phyloP scores from a whole-genome alignment of 2,888 invertebrate genomes.

The Noctua janthina region DNA sequence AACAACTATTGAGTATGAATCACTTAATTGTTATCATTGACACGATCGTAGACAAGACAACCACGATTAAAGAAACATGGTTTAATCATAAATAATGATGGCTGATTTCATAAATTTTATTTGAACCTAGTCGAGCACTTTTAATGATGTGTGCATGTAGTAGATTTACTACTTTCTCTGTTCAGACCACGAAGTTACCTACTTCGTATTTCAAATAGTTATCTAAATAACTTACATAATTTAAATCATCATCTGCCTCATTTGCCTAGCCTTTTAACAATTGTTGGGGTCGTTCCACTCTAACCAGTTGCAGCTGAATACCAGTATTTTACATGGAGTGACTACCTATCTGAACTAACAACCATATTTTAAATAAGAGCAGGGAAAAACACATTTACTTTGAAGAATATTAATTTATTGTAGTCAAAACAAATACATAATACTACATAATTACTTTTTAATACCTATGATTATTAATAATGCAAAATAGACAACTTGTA shows the following conservation, averaged over 20 bases:
- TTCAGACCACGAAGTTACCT: neutral
- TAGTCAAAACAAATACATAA: constrained; percentile 79
- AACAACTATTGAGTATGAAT: neutral
- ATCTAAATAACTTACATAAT: neutral
- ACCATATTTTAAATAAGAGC: neutral
- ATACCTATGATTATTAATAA: constrained; percentile 74
- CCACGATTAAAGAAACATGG: neutral
- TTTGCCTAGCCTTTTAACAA: neutral
- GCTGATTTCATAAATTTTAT: neutral
- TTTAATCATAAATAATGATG: neutral
- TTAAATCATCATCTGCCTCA: neutral
- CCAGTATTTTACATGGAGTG: neutral
- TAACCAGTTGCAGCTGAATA: neutral
- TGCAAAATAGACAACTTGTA: constrained; percentile 78
- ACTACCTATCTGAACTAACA: neutral
- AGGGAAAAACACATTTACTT: constrained; percentile 21
- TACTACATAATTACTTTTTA: constrained; percentile 75
- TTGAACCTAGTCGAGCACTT: neutral
- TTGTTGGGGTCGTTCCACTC: neutral
- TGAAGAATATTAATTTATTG: constrained; percentile 80
- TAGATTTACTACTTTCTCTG: neutral
- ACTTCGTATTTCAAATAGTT: neutral
- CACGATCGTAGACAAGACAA: neutral
- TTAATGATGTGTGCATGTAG: neutral
- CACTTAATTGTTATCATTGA: neutral